Evolutionary conservation across 2,113 vertebrate species (phyloP).

Genomic region (Sturnira hondurensis): DNA sequence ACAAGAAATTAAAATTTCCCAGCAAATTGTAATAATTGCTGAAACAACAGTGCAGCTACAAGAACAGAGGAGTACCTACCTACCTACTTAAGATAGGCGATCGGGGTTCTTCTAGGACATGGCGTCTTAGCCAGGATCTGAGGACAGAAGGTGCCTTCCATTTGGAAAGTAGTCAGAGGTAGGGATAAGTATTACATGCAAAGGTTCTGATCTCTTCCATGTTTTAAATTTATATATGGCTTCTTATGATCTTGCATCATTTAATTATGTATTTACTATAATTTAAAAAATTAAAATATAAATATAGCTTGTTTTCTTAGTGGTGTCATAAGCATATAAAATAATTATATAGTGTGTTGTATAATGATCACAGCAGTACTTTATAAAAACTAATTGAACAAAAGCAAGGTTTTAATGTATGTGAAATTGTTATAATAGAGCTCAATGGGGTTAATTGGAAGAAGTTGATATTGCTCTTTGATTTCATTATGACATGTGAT

Average conservation of each 20-base stretch:
- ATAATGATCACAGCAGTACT: not conserved
- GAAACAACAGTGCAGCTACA: not conserved
- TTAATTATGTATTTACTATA: not conserved
- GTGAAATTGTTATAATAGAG: not conserved
- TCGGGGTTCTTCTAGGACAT: not conserved
- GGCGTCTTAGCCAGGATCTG: not conserved
- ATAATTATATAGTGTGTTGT: not conserved
- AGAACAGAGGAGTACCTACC: not conserved
- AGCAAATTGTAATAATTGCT: not conserved
- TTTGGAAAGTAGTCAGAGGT: not conserved
- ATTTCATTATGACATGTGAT: not conserved
- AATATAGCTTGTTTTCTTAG: not conserved
- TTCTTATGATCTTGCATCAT: not conserved
- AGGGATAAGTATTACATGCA: not conserved
- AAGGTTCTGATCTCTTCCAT: not conserved
- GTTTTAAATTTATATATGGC: not conserved
- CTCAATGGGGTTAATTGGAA: not conserved
- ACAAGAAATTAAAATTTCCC: not conserved
- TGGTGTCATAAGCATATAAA: not conserved
- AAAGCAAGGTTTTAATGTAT: not conserved
- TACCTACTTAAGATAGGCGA: no score
- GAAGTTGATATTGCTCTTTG: not conserved
- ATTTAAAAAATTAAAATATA: not conserved
- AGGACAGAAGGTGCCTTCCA: not conserved
- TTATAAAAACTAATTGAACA: not conserved